These are phyloP conservation scores for Amblyopsis hoosieri DNA, from an alignment of 2,797 vertebrate genomes.

Conservation along the genomic window DNA sequence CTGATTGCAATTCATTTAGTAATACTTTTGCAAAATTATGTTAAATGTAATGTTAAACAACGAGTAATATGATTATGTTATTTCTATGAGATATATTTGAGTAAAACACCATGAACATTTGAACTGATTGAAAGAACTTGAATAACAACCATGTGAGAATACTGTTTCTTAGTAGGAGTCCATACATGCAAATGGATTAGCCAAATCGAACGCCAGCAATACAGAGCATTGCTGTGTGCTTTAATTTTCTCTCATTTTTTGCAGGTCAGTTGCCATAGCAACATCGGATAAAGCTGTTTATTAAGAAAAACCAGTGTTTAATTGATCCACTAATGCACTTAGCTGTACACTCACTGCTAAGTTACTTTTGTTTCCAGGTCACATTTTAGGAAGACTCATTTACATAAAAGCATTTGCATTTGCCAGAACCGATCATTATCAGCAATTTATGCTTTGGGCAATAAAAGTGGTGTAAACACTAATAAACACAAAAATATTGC, in stretches of 20 bases:
- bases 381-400: conserved; percentile 90
- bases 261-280: conserved; percentile 88
- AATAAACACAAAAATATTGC: conserved; percentile 90
- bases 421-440: conserved; percentile 92
- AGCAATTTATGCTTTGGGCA: conserved; percentile 88
- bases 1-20: too few species aligned
- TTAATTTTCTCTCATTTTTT: conserved; percentile 73
- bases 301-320: conserved; percentile 92
- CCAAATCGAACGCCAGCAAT: conserved; percentile 37
- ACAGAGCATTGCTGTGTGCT: conserved; percentile 68
- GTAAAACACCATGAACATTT: conserved; percentile 7
- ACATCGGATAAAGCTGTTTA: conserved; percentile 81
- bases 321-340: conserved; percentile 98
- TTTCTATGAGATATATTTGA: conserved; percentile 1
- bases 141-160: not conserved
- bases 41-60: too few species aligned
- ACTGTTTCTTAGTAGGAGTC: conserved; percentile 11
- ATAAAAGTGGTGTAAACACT: conserved; percentile 86
- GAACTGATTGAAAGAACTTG: not conserved
- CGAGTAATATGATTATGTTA: not conserved
- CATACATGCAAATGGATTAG: conserved; percentile 16
- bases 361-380: conserved; percentile 97
- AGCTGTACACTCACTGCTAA: conserved; percentile 90
- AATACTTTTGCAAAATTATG: too few species aligned
- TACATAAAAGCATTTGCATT: conserved; percentile 95